phyloP scores from a whole-genome alignment of 2,888 invertebrate species.

The Pollenia labialis region DNA sequence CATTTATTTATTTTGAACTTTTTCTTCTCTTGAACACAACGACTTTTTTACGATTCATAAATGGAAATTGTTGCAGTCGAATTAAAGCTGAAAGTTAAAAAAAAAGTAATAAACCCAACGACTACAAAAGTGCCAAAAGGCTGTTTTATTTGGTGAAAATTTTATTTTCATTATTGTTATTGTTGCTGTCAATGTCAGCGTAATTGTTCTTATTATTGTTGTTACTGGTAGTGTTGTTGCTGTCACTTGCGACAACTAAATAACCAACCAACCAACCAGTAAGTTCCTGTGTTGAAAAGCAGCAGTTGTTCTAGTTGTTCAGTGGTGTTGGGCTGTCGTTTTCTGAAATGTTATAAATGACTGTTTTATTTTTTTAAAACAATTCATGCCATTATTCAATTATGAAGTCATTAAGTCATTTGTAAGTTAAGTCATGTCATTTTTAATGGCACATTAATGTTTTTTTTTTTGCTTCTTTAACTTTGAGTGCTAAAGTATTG shows the following conservation, averaged over 20 bases:
- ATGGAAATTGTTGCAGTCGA: slow-evolving; percentile 41
- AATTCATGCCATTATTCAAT: slow-evolving; percentile 76
- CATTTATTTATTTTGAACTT: slow-evolving; percentile 7
- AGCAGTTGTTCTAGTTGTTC: neutral
- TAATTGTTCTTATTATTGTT: slow-evolving; percentile 55
- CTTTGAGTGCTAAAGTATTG: neutral
- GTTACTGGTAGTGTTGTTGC: slow-evolving; percentile 29
- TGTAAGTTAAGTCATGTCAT: slow-evolving; percentile 74
- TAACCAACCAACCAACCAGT: slow-evolving; percentile 16
- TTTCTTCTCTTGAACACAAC: slow-evolving; percentile 5
- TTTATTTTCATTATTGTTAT: slow-evolving; percentile 50
- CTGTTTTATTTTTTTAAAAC: slow-evolving; percentile 61
- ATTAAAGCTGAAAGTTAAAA: neutral
- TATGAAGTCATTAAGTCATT: slow-evolving; percentile 77
- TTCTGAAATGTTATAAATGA: slow-evolving; percentile 69
- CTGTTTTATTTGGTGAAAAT: slow-evolving; percentile 35
- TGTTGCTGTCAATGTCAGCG: slow-evolving; percentile 52
- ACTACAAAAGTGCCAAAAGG: slow-evolving; percentile 53
- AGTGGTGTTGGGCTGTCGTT: slow-evolving; percentile 41
- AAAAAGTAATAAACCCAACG: neutral
- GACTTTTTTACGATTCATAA: slow-evolving; percentile 61
- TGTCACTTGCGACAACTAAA: slow-evolving; percentile 25
- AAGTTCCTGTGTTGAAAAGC: slow-evolving; percentile 32
- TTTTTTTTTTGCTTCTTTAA: slow-evolving; percentile 29
- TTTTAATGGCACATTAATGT: slow-evolving; percentile 70